These are phyloP conservation scores for Symphodus melops DNA, from an alignment of 2,113 vertebrate genomes.

Conservation along the genomic window DNA sequence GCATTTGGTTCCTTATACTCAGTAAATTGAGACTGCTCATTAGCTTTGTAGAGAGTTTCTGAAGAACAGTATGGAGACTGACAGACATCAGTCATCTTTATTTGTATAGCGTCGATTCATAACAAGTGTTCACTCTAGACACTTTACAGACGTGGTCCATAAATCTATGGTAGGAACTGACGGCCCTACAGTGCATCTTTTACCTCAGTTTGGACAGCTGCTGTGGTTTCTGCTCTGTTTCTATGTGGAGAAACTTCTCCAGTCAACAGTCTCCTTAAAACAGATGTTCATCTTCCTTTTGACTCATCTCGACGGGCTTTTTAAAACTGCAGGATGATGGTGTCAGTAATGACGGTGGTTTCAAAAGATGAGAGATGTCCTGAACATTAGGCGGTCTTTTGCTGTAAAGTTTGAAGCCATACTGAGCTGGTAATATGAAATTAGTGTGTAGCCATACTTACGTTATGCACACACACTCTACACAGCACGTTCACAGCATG, in stretches of 20 bases:
- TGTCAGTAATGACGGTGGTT: not conserved
- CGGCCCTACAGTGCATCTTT: not conserved
- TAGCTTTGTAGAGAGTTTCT: not conserved
- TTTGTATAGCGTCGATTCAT: too few species aligned
- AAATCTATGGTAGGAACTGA: not conserved
- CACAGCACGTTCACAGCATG: slow-evolving; percentile 1
- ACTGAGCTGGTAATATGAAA: not conserved
- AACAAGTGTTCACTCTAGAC: too few species aligned
- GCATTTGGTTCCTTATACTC: too few species aligned
- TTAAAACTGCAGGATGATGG: not conserved
- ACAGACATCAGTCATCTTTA: too few species aligned
- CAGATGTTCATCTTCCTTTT: not conserved
- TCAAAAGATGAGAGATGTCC: not conserved
- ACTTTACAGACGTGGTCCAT: too few species aligned
- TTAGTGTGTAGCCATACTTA: not conserved
- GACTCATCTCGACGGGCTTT: not conserved
- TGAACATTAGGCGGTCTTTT: too few species aligned
- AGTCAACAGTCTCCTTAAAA: not conserved
- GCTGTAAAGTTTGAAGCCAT: not conserved
- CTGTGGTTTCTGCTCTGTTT: not conserved
- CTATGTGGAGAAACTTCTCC: not conserved
- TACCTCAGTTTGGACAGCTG: not conserved
- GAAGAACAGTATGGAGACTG: not conserved
- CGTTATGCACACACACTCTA: not conserved
- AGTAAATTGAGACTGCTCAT: not conserved